Base-by-base conservation (phyloP, 37 sponge, comb jelly and placozoan species). In the Beroe forskalii region DNA sequence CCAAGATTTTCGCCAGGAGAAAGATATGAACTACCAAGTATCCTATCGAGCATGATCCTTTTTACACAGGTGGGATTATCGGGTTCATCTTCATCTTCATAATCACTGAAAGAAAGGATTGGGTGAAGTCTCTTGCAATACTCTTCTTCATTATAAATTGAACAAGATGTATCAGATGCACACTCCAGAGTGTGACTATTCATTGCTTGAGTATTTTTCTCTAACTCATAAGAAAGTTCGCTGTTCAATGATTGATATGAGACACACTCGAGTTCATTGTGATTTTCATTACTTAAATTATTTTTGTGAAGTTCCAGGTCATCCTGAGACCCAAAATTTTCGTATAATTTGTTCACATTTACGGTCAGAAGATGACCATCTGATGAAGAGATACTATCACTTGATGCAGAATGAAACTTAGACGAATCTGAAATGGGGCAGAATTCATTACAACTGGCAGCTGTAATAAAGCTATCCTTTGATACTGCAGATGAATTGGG, bases 31-130 rank as follows among this genome's bases (percentile, higher is more conserved):
- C 38, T 32, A 35, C 72, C 32, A 17, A 69, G 72, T 36, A 69
- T 69, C 38, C 72, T 69, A 37, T 69, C 72, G 2, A 69, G 38
- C 72, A 69, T 69, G 36, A 69, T 69, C 38, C 32, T 32, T 35
- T 69, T 69, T 4, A 37, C 14, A 6, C 37, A 69, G 38, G 32
- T 33, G 32, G 72, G 72, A 33, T 35, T 36, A 35, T 31, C 32
- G 4, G 72, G 32, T 17, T 69, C 72, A 12, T 69, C 72, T 9
- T 27, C 27, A 32, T 69, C 72, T 19, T 63, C 66, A 6, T 27
- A 69, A 37, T 69, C 72, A 35, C 72, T 69, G 19, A 35, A 69
- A 2, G 72, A 6, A 8, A 69, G 55, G 55, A 48, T 6, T 48
- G 55, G 55, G 55, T 48, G 55, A 48, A 48, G 55, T 48, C 12